These are phyloP conservation scores for Mustelus asterias DNA, from an alignment of 2,113 vertebrate species.

Conservation along the genomic window DNA sequence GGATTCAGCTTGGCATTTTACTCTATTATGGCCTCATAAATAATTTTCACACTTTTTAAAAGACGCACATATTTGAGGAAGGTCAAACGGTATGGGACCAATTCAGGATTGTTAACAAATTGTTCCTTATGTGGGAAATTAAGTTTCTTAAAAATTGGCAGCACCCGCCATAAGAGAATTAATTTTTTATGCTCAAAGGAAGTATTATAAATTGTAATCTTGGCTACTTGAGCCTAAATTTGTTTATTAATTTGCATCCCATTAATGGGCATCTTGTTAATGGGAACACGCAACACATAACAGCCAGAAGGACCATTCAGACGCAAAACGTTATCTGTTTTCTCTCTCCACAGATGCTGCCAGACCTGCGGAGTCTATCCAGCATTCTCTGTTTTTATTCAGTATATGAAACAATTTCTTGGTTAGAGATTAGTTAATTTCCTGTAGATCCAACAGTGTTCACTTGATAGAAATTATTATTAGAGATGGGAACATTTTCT, in stretches of 20 bases:
- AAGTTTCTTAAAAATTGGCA: neutral
- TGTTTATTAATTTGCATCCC: neutral
- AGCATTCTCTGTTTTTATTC: no score
- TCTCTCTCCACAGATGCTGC: no score
- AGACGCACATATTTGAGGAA: neutral
- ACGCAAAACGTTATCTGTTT: no score
- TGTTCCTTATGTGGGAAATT: neutral
- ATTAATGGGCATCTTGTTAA: neutral
- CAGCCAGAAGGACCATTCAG: no score
- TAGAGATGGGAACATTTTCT: neutral
- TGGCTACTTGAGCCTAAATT: neutral
- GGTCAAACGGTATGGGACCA: neutral
- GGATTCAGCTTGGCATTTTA: neutral
- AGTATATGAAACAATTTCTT: neutral
- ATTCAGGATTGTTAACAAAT: neutral
- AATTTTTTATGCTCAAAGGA: neutral
- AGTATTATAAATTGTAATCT: neutral
- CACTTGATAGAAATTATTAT: neutral
- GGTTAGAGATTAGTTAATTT: neutral
- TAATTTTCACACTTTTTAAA: neutral
- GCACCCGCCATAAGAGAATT: neutral
- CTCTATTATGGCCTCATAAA: neutral
- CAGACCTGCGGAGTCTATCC: no score
- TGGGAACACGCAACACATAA: neutral
- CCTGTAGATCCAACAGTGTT: neutral